These are phyloP conservation scores for Hemicrepidius hirtus DNA, from an alignment of 2,888 invertebrate genomes.

Conservation along the genomic window DNA sequence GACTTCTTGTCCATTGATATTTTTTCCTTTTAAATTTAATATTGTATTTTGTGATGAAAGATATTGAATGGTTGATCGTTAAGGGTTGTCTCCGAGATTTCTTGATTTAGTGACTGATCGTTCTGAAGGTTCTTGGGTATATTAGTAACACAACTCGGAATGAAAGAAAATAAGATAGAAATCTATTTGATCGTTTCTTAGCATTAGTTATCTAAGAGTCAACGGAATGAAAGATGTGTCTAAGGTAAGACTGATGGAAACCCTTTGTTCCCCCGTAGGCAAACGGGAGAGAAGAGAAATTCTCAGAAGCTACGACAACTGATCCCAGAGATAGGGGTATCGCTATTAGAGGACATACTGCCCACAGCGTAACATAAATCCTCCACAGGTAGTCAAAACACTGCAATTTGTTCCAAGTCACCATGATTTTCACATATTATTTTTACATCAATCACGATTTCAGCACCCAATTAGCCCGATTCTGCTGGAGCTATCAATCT, in stretches of 20 bases:
- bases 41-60: constrained; percentile 1
- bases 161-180: constrained; percentile 21
- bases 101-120: constrained; percentile 16
- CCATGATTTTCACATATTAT: constrained; percentile 71
- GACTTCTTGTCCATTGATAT: too few species aligned
- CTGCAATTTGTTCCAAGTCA: constrained; percentile 67
- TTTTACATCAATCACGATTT: constrained; percentile 71
- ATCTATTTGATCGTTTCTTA: constrained; percentile 18
- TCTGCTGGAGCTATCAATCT: constrained; percentile 63
- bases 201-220: constrained; percentile 20
- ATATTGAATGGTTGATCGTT: constrained; percentile 15
- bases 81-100: constrained; percentile 22
- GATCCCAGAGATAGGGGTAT: constrained; percentile 49
- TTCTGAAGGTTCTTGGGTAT: constrained; percentile 22
- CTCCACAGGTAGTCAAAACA: constrained; percentile 66
- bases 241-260: constrained; percentile 10
- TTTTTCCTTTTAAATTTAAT: neutral
- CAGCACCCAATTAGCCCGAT: constrained; percentile 69
- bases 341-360: constrained; percentile 52
- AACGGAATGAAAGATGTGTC: constrained; percentile 18
- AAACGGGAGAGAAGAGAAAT: neutral
- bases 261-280: constrained; percentile 15
- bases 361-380: constrained; percentile 65
- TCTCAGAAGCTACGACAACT: constrained; percentile 38
- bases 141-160: constrained; percentile 15